phyloP scores from a whole-genome alignment of 2,113 vertebrate genomes.

The Phainopepla nitens region DNA sequence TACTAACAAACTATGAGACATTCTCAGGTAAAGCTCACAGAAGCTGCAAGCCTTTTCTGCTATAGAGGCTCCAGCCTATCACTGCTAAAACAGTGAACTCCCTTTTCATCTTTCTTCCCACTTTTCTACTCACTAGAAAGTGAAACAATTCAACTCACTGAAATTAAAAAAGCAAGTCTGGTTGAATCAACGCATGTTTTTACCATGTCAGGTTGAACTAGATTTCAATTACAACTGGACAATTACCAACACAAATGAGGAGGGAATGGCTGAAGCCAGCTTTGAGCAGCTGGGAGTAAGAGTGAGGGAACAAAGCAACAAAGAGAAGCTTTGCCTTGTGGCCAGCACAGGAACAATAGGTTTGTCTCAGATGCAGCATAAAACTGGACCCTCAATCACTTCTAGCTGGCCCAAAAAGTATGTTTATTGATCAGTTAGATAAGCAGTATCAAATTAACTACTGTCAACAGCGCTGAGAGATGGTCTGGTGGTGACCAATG shows the following conservation, averaged over 20 bases:
- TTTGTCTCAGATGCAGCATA: neutral
- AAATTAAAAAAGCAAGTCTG: neutral
- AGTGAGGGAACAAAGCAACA: neutral
- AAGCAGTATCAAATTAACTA: neutral
- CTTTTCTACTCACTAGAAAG: neutral
- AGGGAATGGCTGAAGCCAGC: neutral
- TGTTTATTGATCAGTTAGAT: neutral
- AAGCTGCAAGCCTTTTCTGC: neutral
- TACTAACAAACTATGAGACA: neutral
- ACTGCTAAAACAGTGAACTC: neutral
- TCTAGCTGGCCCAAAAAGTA: neutral
- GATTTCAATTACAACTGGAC: neutral
- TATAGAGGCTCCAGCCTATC: neutral
- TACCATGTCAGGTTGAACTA: neutral
- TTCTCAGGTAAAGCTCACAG: neutral
- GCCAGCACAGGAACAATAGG: neutral
- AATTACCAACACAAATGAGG: neutral
- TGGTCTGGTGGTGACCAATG: neutral
- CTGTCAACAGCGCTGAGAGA: neutral
- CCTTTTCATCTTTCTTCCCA: neutral
- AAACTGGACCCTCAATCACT: rapidly evolving
- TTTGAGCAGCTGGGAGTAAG: neutral
- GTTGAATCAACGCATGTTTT: neutral
- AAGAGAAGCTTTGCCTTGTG: neutral
- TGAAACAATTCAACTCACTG: neutral